Base-by-base conservation (phyloP, 2,113 vertebrate genomes). In the Calypte anna region DNA sequence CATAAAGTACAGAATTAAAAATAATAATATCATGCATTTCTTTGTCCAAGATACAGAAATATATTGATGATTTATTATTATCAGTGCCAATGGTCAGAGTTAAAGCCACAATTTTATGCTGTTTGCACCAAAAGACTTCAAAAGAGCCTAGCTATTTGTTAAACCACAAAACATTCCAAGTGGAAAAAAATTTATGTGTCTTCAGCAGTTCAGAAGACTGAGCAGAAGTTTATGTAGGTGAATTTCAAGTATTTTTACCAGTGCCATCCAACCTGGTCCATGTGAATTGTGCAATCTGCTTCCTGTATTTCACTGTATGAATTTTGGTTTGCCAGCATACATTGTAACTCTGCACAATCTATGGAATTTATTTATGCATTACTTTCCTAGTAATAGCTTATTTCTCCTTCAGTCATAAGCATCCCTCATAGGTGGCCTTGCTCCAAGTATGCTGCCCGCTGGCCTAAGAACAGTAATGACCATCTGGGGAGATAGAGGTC, bases 391-490 rank as follows among this genome's bases (percentile, higher is more conserved):
- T 23, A 19, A 40, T 40, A 18, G 17, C 33, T 88, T 82, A 46
- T 94, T 69, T 54, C 68, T 77, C 27, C n/a, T 87, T 89, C 36
- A 44, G 51, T 55, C 67, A 43, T 46, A 62, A 87, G 36, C 31
- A 38, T 43, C 28, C 25, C 53, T 76, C 1, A 8, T 46, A 69
- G 28, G 36, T 79, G 70, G 75, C 78, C 67, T 51, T 89, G 61
- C 54, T 89, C 55, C n/a, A 59, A 72, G 27, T 17, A 6, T 36
- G 21, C 62, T 92, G 81, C 66, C 88, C 93, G 78, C 77, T 92
- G 89, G 84, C 43, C 58, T 63, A n/a, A 57, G 62, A 78, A 55
- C 40, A 70, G 24, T 69, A 46, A 51, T 55, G 54, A 73, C 93
- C 70, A 61, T 89, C 66, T 83, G 83, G 61, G 48, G 28, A 64